Percentiles rank a stretch among this genome's conserved stretches.
phyloP scores from a whole-genome alignment of 30 jellyfish, hydroid and myxozoan genomes.

The Pelagia noctiluca region DNA sequence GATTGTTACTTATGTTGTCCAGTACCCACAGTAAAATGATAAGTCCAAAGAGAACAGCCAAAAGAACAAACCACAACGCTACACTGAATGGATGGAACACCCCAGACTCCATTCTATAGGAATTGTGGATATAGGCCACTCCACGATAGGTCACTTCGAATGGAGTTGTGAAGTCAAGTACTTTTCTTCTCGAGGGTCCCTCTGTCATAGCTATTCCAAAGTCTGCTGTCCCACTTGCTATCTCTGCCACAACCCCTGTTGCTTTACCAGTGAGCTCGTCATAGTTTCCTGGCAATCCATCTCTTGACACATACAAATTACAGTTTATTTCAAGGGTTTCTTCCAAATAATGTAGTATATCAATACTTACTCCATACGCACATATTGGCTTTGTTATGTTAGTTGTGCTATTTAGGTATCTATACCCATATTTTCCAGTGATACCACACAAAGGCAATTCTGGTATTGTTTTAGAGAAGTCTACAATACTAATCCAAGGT shows the following conservation, averaged over 20 bases:
- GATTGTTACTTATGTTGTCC: constrained; percentile 15
- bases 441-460: neutral
- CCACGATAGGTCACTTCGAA: neutral
- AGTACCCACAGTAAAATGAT: constrained; percentile 12
- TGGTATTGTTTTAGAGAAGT: neutral
- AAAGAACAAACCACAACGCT: constrained; percentile 2
- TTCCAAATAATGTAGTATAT: constrained; percentile 4
- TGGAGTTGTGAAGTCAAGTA: neutral
- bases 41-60: neutral
- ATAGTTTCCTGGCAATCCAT: constrained; percentile 18
- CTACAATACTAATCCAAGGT: neutral
- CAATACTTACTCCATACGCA: constrained; percentile 34
- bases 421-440: neutral
- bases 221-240: neutral
- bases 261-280: neutral
- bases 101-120: neutral
- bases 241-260: neutral
- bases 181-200: neutral
- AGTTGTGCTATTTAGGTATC: neutral
- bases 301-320: neutral
- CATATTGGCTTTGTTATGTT: constrained; percentile 2
- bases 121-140: neutral
- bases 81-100: constrained; percentile 9
- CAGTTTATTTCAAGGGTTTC: neutral
- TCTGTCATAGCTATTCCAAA: neutral